Evolutionary conservation across 2,888 invertebrate genomes (phyloP), one percentile per base, ranked within the genome.

Genomic region (Endotricha flammealis): DNA sequence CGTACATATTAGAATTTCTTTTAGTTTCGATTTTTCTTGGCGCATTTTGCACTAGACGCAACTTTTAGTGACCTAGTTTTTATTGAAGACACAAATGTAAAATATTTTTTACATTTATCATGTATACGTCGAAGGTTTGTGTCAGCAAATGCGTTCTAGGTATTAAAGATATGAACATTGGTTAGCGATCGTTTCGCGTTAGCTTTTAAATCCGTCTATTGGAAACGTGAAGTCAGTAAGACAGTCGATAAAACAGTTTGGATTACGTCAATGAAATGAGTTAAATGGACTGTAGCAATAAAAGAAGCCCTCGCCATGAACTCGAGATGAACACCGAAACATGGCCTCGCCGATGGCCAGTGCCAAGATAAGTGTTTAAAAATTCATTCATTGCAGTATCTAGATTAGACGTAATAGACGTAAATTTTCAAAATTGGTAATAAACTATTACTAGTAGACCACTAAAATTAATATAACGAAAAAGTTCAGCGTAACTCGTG

Each of bases 281-380:
- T 71, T 76, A 80, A 74, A 79, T 79, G 74, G 70, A 75, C 64
- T 67, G 60, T 44, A 61, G 76, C 58, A 72, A 74, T 79, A 78
- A 77, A 73, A 64, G 70, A 64, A 72, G 70, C 79, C 81, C 75
- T 80, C 69, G 61, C 81, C 81, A 64, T 82, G 83, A 83, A 81
- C 82, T 69, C 65, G 41, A 37, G 42, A 44, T 39, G 50, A 48
- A 41, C 45, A 50, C 45, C 59, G 55, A 57, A 43, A 48, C 55
- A 57, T 49, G 60, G 69, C 63, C 68, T 50, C 63, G 48, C 46
- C 45, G 76, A 76, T 79, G 80, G 79, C 58, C 74, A 57, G 39
- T 30, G 38, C 44, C n/a, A n/a, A n/a, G n/a, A n/a, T n/a, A n/a
- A n/a, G n/a, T n/a, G n/a, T n/a, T n/a, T n/a, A n/a, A n/a, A n/a